Evolutionary conservation across 2,888 invertebrate genomes (phyloP).

Genomic region (Lasius platythorax): DNA sequence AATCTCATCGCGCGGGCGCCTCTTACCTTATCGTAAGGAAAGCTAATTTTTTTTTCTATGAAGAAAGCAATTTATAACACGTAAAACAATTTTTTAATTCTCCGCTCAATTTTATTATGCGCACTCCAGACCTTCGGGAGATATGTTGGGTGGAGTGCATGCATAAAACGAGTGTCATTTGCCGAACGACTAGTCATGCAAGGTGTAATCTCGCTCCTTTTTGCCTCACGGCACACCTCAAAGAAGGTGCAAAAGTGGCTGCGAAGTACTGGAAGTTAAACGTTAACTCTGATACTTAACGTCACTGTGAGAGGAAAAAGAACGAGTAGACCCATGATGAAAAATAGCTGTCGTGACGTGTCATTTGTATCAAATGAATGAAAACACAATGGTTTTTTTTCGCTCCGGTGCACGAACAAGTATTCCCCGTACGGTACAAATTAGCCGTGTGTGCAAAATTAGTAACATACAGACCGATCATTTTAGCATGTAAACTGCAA

Average conservation of each 20-base stretch:
- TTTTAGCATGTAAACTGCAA: constrained; percentile 27
- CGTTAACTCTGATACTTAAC: constrained; percentile 44
- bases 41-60: constrained; percentile 26
- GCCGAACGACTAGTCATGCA: constrained; percentile 65
- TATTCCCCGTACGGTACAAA: background rate
- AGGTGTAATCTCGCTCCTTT: constrained; percentile 39
- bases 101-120: constrained; percentile 15
- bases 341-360: constrained; percentile 15
- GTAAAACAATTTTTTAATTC: constrained; percentile 33
- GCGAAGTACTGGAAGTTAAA: constrained; percentile 24
- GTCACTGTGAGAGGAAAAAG: constrained; percentile 33
- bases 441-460: constrained; percentile 33
- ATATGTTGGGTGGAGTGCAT: constrained; percentile 40
- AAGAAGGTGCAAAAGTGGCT: constrained; percentile 38
- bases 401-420: background rate
- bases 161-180: constrained; percentile 44
- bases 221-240: constrained; percentile 17
- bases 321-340: background rate
- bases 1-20: background rate
- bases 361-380: background rate
- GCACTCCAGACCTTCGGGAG: constrained; percentile 25
- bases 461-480: constrained; percentile 2
- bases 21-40: background rate
- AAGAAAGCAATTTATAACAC: constrained; percentile 41
- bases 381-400: background rate